phyloP scores from a whole-genome alignment of 2,888 invertebrate species.

The Dryocosmus kuriphilus region DNA sequence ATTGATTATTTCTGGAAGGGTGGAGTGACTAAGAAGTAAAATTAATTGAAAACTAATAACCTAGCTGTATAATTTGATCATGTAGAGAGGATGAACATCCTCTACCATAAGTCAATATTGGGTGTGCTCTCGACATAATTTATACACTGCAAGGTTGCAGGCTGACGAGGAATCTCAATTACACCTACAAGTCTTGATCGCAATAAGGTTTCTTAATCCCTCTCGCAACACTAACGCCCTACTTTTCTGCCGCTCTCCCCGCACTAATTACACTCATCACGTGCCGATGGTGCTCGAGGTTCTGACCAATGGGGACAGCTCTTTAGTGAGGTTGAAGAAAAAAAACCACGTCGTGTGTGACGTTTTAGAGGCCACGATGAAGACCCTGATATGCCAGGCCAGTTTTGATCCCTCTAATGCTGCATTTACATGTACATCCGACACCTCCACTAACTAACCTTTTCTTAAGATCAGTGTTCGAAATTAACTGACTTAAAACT shows the following conservation, averaged over 20 bases:
- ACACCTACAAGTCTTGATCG: conserved; percentile 62
- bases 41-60: too few relatives aligned
- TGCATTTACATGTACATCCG: conserved; percentile 51
- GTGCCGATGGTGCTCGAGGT: conserved; percentile 57
- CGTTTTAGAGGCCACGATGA: conserved; percentile 62
- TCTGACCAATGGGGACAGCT: conserved; percentile 52
- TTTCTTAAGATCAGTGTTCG: neutral
- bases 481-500: too few relatives aligned
- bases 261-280: conserved; percentile 73
- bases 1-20: too few relatives aligned
- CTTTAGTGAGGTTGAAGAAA: conserved; percentile 39
- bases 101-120: conserved; percentile 34
- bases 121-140: conserved; percentile 23
- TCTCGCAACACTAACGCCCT: conserved; percentile 72
- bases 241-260: conserved; percentile 63
- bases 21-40: too few relatives aligned
- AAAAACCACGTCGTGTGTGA: conserved; percentile 38
- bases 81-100: conserved; percentile 6
- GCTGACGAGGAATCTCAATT: conserved; percentile 68
- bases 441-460: conserved; percentile 38
- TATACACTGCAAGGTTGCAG: conserved; percentile 46
- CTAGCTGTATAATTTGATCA: conserved; percentile 14
- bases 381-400: conserved; percentile 65
- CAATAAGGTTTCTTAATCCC: conserved; percentile 75
- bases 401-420: conserved; percentile 54